Conservation (phyloP, 2,113 vertebrate species). For the Vireo altiloquus region DNA sequence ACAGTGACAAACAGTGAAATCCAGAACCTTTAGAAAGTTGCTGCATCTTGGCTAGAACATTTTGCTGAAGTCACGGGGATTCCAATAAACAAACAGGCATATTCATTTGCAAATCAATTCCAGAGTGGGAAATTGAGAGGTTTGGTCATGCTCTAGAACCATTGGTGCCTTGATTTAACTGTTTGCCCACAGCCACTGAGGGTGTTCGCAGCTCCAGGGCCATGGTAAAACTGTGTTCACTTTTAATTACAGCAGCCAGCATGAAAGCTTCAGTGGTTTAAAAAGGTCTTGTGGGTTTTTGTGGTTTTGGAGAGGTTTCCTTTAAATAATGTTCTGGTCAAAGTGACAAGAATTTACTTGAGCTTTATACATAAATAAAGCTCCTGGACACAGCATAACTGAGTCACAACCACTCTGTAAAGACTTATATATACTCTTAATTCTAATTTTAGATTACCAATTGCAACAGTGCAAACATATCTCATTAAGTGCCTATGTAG, state of each 20-base stretch:
- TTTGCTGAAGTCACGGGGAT: neutral
- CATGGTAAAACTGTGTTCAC: neutral
- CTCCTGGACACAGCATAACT: neutral
- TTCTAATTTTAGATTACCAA: constrained; percentile 8
- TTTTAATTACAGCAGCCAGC: constrained; percentile 15
- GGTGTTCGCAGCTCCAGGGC: neutral
- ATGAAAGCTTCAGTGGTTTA: neutral
- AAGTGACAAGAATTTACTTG: neutral
- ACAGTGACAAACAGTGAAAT: constrained; percentile 61
- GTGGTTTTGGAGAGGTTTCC: neutral
- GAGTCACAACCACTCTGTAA: neutral
- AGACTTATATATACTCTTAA: neutral
- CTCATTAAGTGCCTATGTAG: neutral
- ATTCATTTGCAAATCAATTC: constrained; percentile 15
- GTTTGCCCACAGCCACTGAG: neutral
- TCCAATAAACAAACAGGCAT: constrained; percentile 2
- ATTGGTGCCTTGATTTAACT: constrained; percentile 2
- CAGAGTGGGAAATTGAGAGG: neutral
- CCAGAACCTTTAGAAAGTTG: neutral
- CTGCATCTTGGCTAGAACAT: neutral
- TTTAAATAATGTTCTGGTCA: neutral
- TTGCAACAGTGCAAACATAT: neutral
- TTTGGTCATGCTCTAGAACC: neutral
- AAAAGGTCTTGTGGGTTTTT: neutral
- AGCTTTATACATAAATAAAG: neutral